These are phyloP conservation scores for Acronicta aceris DNA, from an alignment of 2,888 invertebrate species.

Conservation along the genomic window DNA sequence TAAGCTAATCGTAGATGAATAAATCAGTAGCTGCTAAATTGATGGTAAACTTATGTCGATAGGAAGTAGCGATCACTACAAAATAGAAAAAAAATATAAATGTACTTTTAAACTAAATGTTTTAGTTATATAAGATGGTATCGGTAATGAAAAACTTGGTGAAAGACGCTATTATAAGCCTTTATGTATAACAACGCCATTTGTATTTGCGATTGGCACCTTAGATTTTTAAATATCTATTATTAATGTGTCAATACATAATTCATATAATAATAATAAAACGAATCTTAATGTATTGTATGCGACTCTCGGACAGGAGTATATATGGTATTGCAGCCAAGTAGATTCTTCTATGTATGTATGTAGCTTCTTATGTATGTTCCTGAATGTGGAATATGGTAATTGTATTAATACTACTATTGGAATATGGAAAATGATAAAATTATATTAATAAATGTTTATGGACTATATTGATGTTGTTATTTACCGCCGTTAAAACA, in stretches of 20 bases:
- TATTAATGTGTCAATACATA: constrained; percentile 80
- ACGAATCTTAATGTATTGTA: constrained; percentile 81
- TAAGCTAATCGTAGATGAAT: constrained; percentile 81
- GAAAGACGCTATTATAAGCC: constrained; percentile 88
- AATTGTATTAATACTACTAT: constrained; percentile 82
- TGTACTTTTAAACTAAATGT: constrained; percentile 83
- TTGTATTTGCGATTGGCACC: constrained; percentile 88
- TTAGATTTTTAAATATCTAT: constrained; percentile 81
- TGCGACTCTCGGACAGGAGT: constrained; percentile 82
- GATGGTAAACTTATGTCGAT: constrained; percentile 89
- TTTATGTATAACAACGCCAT: constrained; percentile 80
- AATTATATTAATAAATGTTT: constrained; percentile 89
- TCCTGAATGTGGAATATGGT: constrained; percentile 78
- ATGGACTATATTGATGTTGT: constrained; percentile 73
- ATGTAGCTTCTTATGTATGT: constrained; percentile 85
- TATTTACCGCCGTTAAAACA: constrained; percentile 40
- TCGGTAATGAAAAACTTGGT: constrained; percentile 86
- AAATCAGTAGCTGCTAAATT: constrained; percentile 83
- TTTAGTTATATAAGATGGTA: constrained; percentile 84
- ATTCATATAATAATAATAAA: constrained; percentile 76
- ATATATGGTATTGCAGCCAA: constrained; percentile 83
- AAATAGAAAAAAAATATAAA: constrained; percentile 80
- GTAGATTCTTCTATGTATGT: constrained; percentile 76
- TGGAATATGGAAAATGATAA: constrained; percentile 86
- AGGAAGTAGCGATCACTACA: constrained; percentile 81